Conservation (phyloP, 2,113 vertebrate genomes). For the Theristicus caerulescens region DNA sequence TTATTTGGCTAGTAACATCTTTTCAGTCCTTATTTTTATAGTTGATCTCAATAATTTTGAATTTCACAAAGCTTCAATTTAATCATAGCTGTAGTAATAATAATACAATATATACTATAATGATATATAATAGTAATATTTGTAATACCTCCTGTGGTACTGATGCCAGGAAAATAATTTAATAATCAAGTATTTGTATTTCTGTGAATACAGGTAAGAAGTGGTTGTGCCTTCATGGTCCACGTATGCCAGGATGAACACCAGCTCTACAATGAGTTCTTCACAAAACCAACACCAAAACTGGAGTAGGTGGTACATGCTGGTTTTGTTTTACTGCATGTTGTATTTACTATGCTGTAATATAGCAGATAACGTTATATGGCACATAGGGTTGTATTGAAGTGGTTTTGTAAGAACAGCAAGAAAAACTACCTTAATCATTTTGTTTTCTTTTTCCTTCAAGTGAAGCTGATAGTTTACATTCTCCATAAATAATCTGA, state of each 20-base stretch:
- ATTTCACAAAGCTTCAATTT: not conserved
- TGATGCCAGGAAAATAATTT: not conserved
- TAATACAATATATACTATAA: not conserved
- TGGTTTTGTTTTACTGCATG: not conserved
- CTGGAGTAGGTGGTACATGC: slow-evolving; percentile 87
- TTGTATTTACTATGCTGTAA: not conserved
- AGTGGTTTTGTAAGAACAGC: not conserved
- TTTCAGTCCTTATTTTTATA: not conserved
- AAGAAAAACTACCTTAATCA: not conserved
- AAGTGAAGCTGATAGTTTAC: not conserved
- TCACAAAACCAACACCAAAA: slow-evolving; percentile 89
- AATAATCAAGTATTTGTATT: not conserved
- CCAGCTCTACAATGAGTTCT: slow-evolving; percentile 96
- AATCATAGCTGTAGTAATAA: not conserved
- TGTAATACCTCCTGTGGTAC: not conserved
- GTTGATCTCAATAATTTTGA: not conserved
- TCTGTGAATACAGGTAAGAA: slow-evolving; percentile 84
- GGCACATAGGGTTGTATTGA: not conserved
- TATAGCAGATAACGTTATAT: not conserved
- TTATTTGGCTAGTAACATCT: not conserved
- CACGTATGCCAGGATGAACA: slow-evolving; percentile 98
- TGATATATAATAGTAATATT: not conserved
- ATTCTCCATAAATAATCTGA: not conserved
- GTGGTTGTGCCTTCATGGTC: slow-evolving; percentile 98
- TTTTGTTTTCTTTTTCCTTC: not conserved